Evolutionary conservation across 2,888 invertebrate species (phyloP), one percentile per base, ranked within the genome.

Genomic region (Drosophila emarginata): DNA sequence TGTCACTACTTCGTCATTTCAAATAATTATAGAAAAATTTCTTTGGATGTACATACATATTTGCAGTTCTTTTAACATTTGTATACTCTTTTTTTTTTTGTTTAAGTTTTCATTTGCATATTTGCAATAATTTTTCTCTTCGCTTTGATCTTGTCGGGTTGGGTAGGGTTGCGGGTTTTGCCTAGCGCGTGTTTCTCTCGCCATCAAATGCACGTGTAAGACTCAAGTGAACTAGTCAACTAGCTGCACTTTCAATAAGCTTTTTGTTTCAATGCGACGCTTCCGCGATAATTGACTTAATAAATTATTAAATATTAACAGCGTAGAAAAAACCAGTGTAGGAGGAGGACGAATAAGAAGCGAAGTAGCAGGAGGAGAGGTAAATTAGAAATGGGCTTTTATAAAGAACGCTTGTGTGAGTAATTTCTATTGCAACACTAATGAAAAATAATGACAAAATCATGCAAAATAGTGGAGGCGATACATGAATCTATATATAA

Each of bases 241-340:
- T 45, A 40, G 67, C 65, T 78, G 77, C 84, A 82, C 64, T 76
- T 75, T 54, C 64, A 76, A 79, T 74, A 63, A 69, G 79, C 68
- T 68, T 75, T 74, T 66, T 78, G 72, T 79, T 78, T 67, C 76
- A 74, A 80, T 79, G 64, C 78, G 76, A 73, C 67, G 71, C 74
- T 84, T 84, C 80, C 78, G 80, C 67, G 80, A 74, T 84, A 85
- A 87, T 85, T 85, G 83, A 82, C 71, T 82, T 82, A 75, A 84
- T 87, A 78, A 87, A 72, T 87, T 77, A 82, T 69, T 73, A 74
- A 75, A 73, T 72, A 70, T 57, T 52, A 66, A 59, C 64, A 76
- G 64, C 67, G 66, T 73, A 67, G 61, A 72, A 64, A 59, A 68
- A 76, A 78, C 73, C 72, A 72, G 76, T 21, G 54, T 14, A 36